These are phyloP conservation scores for Phalacrocorax aristotelis DNA, from an alignment of 2,113 vertebrate genomes.

Conservation along the genomic window DNA sequence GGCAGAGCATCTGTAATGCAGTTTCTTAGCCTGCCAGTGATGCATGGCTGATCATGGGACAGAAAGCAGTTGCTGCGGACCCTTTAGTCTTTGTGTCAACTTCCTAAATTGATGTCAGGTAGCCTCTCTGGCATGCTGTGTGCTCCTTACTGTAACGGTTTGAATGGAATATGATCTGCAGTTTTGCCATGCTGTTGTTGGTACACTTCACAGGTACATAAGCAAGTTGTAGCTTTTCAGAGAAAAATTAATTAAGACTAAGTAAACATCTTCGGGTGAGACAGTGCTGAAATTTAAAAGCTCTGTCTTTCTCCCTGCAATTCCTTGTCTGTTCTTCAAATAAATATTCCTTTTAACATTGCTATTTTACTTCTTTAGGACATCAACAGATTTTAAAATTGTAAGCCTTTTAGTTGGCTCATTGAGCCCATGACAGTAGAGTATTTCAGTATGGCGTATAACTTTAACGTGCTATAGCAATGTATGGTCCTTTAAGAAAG, in stretches of 20 bases:
- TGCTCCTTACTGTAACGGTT: neutral
- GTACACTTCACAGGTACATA: neutral
- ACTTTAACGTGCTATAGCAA: conserved; percentile 45
- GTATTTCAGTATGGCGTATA: neutral
- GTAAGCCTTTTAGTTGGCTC: conserved; percentile 5
- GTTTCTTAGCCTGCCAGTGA: neutral
- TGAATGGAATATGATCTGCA: neutral
- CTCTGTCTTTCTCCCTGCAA: neutral
- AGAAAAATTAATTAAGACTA: neutral
- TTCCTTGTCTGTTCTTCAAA: neutral
- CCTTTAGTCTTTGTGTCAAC: neutral
- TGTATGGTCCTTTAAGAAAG: conserved; percentile 37
- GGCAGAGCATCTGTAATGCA: neutral
- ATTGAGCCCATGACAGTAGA: neutral
- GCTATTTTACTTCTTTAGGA: neutral
- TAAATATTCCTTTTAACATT: neutral
- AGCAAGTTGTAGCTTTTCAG: neutral
- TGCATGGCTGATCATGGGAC: neutral
- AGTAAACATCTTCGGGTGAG: neutral
- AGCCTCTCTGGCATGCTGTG: neutral
- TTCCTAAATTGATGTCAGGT: neutral
- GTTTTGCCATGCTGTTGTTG: neutral
- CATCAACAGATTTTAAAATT: conserved; percentile 64
- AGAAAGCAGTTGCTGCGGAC: neutral
- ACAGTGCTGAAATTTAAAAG: neutral